These are phyloP conservation scores for Vimba vimba DNA, from an alignment of 2,113 vertebrate species.

Conservation along the genomic window DNA sequence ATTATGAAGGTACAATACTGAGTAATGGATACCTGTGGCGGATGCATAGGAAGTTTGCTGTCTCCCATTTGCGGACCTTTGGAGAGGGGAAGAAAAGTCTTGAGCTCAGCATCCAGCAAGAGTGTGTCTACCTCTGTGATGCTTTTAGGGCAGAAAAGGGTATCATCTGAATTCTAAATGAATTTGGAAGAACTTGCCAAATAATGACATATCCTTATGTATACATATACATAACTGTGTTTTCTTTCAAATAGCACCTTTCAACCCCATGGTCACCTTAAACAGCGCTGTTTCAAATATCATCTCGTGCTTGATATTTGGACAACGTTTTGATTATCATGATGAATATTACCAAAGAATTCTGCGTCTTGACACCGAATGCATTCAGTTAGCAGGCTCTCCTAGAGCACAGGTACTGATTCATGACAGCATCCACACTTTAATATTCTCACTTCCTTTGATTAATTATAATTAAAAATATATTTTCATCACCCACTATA, in stretches of 20 bases:
- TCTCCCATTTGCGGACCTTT: slow-evolving; percentile 78
- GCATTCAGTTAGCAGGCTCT: slow-evolving; percentile 60
- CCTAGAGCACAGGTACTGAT: slow-evolving; percentile 67
- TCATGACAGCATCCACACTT: background rate
- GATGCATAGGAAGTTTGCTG: slow-evolving; percentile 80
- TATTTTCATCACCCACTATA: background rate
- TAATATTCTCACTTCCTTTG: background rate
- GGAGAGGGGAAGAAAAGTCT: slow-evolving; percentile 75
- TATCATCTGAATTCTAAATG: slow-evolving; percentile 10
- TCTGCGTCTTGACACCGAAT: slow-evolving; percentile 78
- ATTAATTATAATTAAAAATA: background rate
- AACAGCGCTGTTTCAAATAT: slow-evolving; percentile 83
- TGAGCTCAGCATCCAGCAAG: slow-evolving; percentile 79
- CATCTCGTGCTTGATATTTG: slow-evolving; percentile 84
- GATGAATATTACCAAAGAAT: slow-evolving; percentile 79
- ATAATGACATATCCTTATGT: background rate
- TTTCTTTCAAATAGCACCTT: slow-evolving; percentile 74
- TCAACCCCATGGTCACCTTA: slow-evolving; percentile 83
- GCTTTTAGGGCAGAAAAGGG: slow-evolving; percentile 79
- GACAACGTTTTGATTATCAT: slow-evolving; percentile 85
- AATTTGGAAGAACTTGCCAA: background rate
- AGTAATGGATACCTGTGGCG: slow-evolving; percentile 78
- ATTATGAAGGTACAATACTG: slow-evolving; percentile 63
- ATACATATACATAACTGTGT: background rate
- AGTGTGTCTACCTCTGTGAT: slow-evolving; percentile 72